Base-by-base conservation (phyloP, 1,140 invertebrate genomes). In the Lutraria rhynchaena region DNA sequence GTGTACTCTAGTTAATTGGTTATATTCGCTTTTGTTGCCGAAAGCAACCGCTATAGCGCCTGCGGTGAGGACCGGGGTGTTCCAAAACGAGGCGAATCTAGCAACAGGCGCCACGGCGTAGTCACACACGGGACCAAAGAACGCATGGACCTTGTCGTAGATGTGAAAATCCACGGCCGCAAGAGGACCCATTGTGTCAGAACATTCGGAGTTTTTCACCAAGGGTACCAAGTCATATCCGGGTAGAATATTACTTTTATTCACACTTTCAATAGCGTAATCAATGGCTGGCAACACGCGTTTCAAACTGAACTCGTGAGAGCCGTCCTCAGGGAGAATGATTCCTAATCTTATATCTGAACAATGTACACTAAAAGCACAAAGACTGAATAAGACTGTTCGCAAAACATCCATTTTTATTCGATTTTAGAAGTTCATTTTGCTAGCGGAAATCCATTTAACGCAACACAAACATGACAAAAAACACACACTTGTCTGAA, bases 101-200 rank as follows among this genome's bases (percentile, higher is more conserved):
- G 96, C 96, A 1, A 99, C 96, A 0, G 97, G 97, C 0, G 97
- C 97, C 67, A 98, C 94, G 1, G 97, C 97, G 91, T 98, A 99
- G 85, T 97, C 96, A 92, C 97, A 98, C 0, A 97, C 95, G 0
- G 98, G 96, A 0, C 97, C 98, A 86, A 98, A 94, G 89, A 98
- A 97, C 0, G 96, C 96, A 92, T 98, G 96, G 0, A 85, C 89
- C 3, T 84, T 65, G 63, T 83, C 74, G 22, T 87, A 58, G 0
- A 89, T 63, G 63, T 88, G 89, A 15, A 91, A 85, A 67, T 91
- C 88, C 19, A 92, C 88, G 0, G 89, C 90, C 19, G 83, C 76
- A n/a, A 89, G 53, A 4, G 89, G 88, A 3, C 88, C 89, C 13
- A 83, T 61, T 0, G 85, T 87, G 33, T 89, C 88, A n/a, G 89